These are phyloP conservation scores for Anas platyrhynchos DNA, from an alignment of 2,113 vertebrate genomes.

Conservation along the genomic window DNA sequence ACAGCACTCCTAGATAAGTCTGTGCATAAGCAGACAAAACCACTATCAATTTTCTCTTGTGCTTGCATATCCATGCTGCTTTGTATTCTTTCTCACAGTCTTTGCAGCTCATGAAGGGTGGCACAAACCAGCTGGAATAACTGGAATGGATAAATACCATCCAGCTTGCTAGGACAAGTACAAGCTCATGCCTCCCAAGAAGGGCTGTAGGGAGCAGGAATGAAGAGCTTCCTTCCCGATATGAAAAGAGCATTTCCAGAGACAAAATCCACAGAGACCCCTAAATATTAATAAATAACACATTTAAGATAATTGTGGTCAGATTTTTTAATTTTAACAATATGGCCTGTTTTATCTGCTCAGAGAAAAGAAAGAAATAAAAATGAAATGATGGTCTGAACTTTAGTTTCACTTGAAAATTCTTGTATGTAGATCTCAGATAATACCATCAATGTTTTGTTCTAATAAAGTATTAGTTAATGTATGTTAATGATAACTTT, in stretches of 20 bases:
- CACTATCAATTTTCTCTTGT: not conserved
- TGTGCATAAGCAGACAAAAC: not conserved
- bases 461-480: not conserved
- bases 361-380: not conserved
- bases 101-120: not conserved
- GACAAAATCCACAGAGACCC: conserved; percentile 30
- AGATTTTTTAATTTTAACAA: not conserved
- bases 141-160: conserved; percentile 33
- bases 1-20: not conserved
- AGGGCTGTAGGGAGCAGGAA: conserved; percentile 21
- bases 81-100: conserved; percentile 24
- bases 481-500: not conserved
- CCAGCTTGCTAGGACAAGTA: conserved; percentile 31
- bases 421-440: not conserved
- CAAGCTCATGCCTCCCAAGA: conserved; percentile 7
- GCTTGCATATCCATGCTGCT: not conserved
- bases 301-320: not conserved
- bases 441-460: not conserved
- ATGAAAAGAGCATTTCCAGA: conserved; percentile 63
- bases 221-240: conserved; percentile 9
- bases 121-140: conserved; percentile 43
- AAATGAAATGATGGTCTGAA: not conserved
- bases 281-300: conserved; percentile 59
- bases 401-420: not conserved
- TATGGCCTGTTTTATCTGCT: not conserved